These are phyloP conservation scores for Craseonycteris thonglongyai DNA, from an alignment of 2,113 vertebrate genomes.

Conservation along the genomic window DNA sequence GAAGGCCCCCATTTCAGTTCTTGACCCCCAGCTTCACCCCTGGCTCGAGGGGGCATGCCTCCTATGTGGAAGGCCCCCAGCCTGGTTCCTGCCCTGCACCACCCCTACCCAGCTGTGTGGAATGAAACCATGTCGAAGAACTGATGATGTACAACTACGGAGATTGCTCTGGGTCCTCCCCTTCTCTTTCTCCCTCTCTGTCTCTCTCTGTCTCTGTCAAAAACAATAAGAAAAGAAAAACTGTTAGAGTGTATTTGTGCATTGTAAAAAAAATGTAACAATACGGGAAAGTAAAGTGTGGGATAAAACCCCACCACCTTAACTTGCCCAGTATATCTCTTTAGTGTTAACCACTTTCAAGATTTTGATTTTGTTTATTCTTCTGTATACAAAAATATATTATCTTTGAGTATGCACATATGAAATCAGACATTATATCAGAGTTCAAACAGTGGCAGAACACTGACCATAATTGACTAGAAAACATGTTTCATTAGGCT, in stretches of 20 bases:
- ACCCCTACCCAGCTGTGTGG: too few relatives aligned
- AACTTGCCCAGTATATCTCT: not conserved
- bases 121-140: too few relatives aligned
- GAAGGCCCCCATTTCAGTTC: too few relatives aligned
- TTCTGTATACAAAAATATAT: not conserved
- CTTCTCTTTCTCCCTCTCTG: too few relatives aligned
- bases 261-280: constrained; percentile 3
- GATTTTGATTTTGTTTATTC: not conserved
- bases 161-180: too few relatives aligned
- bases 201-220: too few relatives aligned
- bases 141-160: too few relatives aligned
- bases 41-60: too few relatives aligned
- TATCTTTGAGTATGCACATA: not conserved
- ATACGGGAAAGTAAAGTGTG: not conserved
- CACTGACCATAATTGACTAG: not conserved
- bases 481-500: not conserved
- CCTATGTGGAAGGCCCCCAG: too few relatives aligned
- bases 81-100: too few relatives aligned
- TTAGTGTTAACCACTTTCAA: not conserved
- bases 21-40: too few relatives aligned
- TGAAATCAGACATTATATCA: not conserved
- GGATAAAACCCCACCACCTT: not conserved
- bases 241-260: constrained; percentile 26
- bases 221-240: too few relatives aligned
- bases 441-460: not conserved